Evolutionary conservation across 2,888 invertebrate species (phyloP), one percentile per base, ranked within the genome.

Genomic region (Cactoblastis cactorum): DNA sequence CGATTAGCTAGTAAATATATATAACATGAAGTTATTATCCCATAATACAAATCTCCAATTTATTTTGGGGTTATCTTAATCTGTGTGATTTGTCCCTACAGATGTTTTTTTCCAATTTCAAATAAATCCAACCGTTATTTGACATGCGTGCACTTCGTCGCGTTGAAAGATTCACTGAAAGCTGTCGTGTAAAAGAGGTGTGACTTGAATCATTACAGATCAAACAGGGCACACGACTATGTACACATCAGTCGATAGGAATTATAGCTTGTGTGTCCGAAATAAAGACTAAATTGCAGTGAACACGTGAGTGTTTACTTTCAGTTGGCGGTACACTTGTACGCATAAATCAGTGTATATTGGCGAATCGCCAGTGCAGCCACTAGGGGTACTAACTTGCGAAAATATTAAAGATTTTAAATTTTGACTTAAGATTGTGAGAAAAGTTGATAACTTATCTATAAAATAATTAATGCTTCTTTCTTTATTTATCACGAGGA

Each of bases 291-390:
- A 28, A 28, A 28, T 28, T 28, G 28, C 28, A 28, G 8, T 28
- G 28, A 28, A 6, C 3, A 9, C 9, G 28, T 28, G 9, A 6
- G 8, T 6, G 5, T 28, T 3, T 28, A 28, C 8, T 9, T 9
- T 28, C 4, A 9, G 28, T 28, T 9, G 28, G 1, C 15, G 8
- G 33, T 35, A 46, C 19, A 35, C n/a, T 19, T 35, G 37, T 48
- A 38, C 48, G 15, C 15, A 48, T 48, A 38, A 18, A 38, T 48
- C 45, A 34, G 45, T 3, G n/a, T 3, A 33, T 33, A 6, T 32
- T 45, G 45, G 28, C 45, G 28, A 14, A 33, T 9, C 14, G 32
- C 45, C 45, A 46, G 12, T n/a, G 45, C 37, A 50, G n/a, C 50
- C 28, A n/a, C 28, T 28, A 28, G 28, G 28, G 28, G 5, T 28